A percentile compares a stretch with the other conserved stretches of the same genome.
Conservation (phyloP, 1,140 invertebrate genomes). For the Microplitis mediator region DNA sequence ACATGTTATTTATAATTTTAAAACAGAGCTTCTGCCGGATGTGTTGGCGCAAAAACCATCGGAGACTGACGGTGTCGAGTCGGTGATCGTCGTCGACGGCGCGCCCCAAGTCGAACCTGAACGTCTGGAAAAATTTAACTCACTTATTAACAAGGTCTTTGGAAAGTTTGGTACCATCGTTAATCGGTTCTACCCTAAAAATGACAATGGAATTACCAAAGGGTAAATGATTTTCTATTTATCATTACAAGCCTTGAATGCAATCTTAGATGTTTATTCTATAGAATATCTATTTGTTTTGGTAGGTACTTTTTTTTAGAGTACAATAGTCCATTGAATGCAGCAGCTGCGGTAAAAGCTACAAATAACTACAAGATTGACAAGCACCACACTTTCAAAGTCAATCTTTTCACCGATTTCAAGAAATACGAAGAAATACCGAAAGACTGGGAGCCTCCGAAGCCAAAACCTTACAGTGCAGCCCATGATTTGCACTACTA, state of each 20-base stretch:
- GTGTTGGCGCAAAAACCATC: constrained; percentile 85
- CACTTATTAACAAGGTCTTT: constrained; percentile 91
- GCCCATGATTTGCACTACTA: constrained; percentile 91
- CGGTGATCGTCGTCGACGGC: constrained; percentile 95
- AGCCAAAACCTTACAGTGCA: constrained; percentile 83
- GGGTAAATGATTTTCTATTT: constrained; percentile 66
- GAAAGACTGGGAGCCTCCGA: constrained; percentile 90
- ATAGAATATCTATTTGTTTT: too few relatives aligned
- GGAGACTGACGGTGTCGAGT: constrained; percentile 94
- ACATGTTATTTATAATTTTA: constrained; percentile 32
- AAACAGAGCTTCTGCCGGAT: constrained; percentile 86
- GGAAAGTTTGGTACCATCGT: constrained; percentile 89
- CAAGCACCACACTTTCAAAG: constrained; percentile 93
- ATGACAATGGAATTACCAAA: constrained; percentile 82
- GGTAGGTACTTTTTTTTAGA: constrained; percentile 89
- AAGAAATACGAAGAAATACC: constrained; percentile 93
- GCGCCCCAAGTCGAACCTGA: constrained; percentile 93
- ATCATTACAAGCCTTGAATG: neutral
- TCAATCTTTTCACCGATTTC: constrained; percentile 96
- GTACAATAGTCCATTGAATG: constrained; percentile 80
- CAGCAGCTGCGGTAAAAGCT: constrained; percentile 83
- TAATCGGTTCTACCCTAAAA: constrained; percentile 88
- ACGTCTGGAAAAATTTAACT: constrained; percentile 90
- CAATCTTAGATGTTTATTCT: too few relatives aligned
- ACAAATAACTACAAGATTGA: constrained; percentile 95